Conservation (phyloP, 2,797 vertebrate species). For the Ceryle rudis region DNA sequence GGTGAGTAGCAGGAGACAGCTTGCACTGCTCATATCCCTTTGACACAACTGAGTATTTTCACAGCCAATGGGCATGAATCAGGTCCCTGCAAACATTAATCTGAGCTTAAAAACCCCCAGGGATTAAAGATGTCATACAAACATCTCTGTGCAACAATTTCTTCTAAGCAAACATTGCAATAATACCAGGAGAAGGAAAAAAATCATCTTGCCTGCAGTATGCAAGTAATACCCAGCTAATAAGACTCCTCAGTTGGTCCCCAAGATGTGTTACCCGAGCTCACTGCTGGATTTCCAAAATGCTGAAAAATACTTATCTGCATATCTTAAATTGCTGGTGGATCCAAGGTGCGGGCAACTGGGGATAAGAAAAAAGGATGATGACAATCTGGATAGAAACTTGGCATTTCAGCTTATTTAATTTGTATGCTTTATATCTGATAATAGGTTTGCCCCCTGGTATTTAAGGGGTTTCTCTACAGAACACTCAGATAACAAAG, state of each 20-base stretch:
- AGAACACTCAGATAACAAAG: neutral
- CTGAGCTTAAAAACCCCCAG: neutral
- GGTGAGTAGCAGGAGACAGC: neutral
- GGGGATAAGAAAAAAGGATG: neutral
- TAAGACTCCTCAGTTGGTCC: neutral
- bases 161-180: neutral
- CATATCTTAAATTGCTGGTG: neutral
- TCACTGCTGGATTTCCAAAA: neutral
- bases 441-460: neutral
- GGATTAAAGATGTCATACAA: neutral
- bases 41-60: neutral
- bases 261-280: neutral
- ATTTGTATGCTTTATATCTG: neutral
- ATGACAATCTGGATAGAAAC: neutral
- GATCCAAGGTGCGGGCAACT: neutral
- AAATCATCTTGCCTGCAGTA: fast-evolving
- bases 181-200: neutral
- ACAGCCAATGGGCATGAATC: neutral
- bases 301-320: neutral
- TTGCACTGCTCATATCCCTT: neutral
- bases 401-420: neutral
- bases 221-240: neutral
- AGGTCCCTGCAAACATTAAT: neutral
- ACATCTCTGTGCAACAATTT: neutral
- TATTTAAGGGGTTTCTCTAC: neutral